These are phyloP conservation scores for Dynastes maya DNA, from an alignment of 2,888 invertebrate genomes.

Conservation along the genomic window DNA sequence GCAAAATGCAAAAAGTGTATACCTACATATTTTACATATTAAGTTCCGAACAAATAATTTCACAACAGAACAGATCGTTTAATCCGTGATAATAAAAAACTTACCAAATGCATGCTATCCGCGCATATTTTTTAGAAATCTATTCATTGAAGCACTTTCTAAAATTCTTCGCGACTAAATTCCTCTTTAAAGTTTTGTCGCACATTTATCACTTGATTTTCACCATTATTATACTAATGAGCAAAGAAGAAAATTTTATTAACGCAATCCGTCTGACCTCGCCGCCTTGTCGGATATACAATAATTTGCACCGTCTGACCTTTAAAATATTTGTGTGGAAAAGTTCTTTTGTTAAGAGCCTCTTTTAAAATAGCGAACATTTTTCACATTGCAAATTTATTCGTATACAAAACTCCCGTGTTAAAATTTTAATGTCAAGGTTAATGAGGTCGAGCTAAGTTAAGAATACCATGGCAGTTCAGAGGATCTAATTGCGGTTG, in stretches of 20 bases:
- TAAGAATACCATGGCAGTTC: background rate
- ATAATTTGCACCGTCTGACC: conserved; percentile 22
- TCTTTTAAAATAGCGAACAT: conserved; percentile 11
- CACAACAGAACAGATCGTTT: too few species aligned
- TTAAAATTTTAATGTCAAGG: conserved; percentile 27
- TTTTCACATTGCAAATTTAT: conserved; percentile 16
- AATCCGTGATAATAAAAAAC: too few species aligned
- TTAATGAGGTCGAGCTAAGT: conserved; percentile 23
- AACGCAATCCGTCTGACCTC: conserved; percentile 22
- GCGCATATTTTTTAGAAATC: conserved; percentile 5
- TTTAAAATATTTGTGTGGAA: conserved; percentile 28
- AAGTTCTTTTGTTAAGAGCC: conserved; percentile 15
- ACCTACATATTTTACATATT: too few species aligned
- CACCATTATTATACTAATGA: conserved; percentile 16
- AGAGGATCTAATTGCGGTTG: conserved; percentile 17
- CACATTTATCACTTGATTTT: conserved; percentile 6
- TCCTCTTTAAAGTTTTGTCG: background rate
- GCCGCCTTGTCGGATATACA: background rate
- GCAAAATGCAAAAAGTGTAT: too few species aligned
- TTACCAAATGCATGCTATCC: background rate
- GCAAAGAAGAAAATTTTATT: conserved; percentile 13
- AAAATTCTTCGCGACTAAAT: background rate
- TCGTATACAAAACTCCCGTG: background rate
- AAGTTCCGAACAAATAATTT: too few species aligned
- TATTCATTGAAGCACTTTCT: background rate